A percentile compares a stretch with the other conserved stretches of the same genome.
These are phyloP conservation scores for Toxotes jaculatrix DNA, from an alignment of 2,113 vertebrate species.

Conservation along the genomic window DNA sequence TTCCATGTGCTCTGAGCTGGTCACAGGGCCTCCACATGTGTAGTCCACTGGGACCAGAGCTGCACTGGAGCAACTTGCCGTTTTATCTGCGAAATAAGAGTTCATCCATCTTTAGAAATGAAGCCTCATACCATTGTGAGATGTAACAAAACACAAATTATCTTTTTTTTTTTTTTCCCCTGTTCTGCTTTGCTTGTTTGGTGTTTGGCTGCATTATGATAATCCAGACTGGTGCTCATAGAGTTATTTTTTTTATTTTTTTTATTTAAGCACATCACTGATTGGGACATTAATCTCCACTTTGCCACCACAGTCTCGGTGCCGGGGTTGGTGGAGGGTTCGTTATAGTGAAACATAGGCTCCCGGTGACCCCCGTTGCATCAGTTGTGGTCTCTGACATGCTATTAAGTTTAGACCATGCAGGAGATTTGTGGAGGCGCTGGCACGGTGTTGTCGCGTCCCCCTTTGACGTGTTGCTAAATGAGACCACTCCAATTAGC, in stretches of 20 bases:
- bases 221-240: constrained; percentile 17
- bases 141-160: neutral
- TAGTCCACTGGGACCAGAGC: neutral
- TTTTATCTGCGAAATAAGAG: constrained; percentile 6
- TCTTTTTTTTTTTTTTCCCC: neutral
- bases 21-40: neutral
- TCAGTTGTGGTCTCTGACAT: constrained; percentile 80
- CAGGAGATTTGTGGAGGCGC: constrained; percentile 84
- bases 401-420: constrained; percentile 75
- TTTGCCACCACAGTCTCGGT: constrained; percentile 34
- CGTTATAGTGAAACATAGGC: constrained; percentile 81
- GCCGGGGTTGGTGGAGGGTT: constrained; percentile 63
- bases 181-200: neutral
- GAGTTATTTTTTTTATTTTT: neutral
- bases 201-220: constrained; percentile 11
- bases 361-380: constrained; percentile 77
- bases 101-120: constrained; percentile 30
- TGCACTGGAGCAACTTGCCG: constrained; percentile 10
- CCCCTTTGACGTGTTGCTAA: constrained; percentile 81
- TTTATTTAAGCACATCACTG: constrained; percentile 66
- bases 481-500: constrained; percentile 85
- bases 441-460: constrained; percentile 80
- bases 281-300: constrained; percentile 76
- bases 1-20: neutral
- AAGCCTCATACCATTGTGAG: constrained; percentile 8